Base-by-base conservation (phyloP, 2,113 vertebrate species). In the Chauna torquata region DNA sequence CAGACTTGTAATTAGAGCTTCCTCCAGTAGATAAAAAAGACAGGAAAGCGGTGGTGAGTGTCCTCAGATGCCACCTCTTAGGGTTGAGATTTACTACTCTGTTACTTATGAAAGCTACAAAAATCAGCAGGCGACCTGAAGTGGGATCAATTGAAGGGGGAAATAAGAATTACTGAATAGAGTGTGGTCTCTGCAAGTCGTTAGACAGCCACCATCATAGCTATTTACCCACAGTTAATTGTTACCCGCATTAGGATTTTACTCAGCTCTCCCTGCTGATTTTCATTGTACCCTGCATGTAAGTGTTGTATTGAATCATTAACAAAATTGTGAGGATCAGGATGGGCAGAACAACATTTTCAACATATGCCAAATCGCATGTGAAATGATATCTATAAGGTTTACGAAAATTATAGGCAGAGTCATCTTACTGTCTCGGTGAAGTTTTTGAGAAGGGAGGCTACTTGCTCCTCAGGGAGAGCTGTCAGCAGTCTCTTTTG, bases 221-320 rank as follows among this genome's bases (percentile, higher is more conserved):
- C 81, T 97, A 96, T 97, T 97, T 86, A 93, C 79, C 89, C 94
- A 88, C 66, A 61, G 58, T 82, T 96, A 97, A 97, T 97, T 97
- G 94, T 71, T 95, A 97, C 80, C 83, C 97, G 93, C 85, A 55
- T 47, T 84, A 66, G 57, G 40, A 76, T 86, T 80, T 66, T 72
- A 10, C 74, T 95, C 90, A 47, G 38, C 13, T 40, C 85, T 95
- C 40, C 17, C 16, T 94, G 66, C 30, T 92, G 19, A 88, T 79
- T 88, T 90, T 82, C 70, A 52, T 32, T 68, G 87, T 59, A 36
- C 24, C 28, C 24, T 47, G 28, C 22, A 38, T 47, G 40, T 10
- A 71, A 40, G 42, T 80, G 89, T 82, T 25, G 45, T 72, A 44
- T n/a, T 22, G 55, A 77, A 82, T 85, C 77, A 44, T 87, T 72